phyloP scores from a whole-genome alignment of 2,797 vertebrate species.

The Psittacula derbiana region DNA sequence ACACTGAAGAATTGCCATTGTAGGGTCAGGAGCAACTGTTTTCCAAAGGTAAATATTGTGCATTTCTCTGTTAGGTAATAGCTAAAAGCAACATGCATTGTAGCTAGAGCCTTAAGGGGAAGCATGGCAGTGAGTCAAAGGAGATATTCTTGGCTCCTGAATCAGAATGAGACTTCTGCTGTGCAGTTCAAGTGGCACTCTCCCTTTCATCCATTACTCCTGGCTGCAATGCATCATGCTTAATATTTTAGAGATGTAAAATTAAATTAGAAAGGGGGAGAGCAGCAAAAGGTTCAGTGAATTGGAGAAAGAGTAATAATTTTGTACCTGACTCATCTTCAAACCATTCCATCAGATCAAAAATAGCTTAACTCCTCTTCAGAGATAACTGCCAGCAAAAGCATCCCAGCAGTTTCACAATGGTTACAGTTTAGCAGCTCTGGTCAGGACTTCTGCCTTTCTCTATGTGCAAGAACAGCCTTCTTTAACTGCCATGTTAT shows the following conservation, averaged over 20 bases:
- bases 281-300: not conserved
- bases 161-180: not conserved
- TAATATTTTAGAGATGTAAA: not conserved
- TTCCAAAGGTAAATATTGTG: slow-evolving; percentile 13
- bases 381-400: not conserved
- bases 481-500: not conserved
- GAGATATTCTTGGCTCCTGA: not conserved
- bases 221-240: not conserved
- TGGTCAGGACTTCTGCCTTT: not conserved
- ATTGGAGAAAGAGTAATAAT: not conserved
- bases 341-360: not conserved
- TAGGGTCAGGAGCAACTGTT: not conserved
- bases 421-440: not conserved
- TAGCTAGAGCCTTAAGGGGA: not conserved
- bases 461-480: not conserved
- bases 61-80: not conserved
- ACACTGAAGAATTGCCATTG: not conserved
- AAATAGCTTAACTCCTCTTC: not conserved
- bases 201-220: not conserved
- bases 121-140: not conserved
- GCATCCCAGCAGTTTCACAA: not conserved
- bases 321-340: slow-evolving; percentile 15
- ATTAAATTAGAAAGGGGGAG: not conserved
- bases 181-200: not conserved
- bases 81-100: not conserved